Base-by-base conservation (phyloP, 2,113 vertebrate genomes). In the Cynopterus brachyotis region DNA sequence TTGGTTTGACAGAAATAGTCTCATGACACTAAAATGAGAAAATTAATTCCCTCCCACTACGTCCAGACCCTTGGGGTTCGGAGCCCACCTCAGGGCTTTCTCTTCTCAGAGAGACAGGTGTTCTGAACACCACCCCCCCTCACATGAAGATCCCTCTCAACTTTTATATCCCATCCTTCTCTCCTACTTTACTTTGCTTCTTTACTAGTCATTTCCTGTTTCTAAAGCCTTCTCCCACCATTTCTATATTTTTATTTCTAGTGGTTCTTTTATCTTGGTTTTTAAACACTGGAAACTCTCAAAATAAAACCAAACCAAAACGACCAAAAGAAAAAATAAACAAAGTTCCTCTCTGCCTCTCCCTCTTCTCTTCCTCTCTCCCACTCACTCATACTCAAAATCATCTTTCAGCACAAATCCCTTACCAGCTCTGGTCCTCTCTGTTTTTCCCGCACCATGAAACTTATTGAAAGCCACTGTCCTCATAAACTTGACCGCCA, bases 371-470 rank as follows among this genome's bases (percentile, higher is more conserved):
- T 67, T 9, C 9, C 26, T 30, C 17, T 1, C 26, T 9, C 28
- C 22, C n/a, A 1, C 17, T 20, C n/a, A 42, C 40, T 66, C 26
- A 13, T 37, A n/a, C 40, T 35, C 24, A 67, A 22, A 72, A 62
- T 17, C 3, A 3, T 45, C 28, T 20, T 57, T 79, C 16, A 8
- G 0, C 22, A 28, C 11, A 6, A 37, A 24, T 11, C 30, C 40
- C n/a, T 37, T 4, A 0, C 24, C 8, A 22, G 0, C n/a, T 40
- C 0, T 35, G 19, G 32, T 50, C 53, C 40, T 47, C 17, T 40
- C 10, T 28, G 7, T 50, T 40, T 30, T 37, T 3, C 1, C 28
- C n/a, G 35, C 1, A 13, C 28, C 0, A 4, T 0, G n/a, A 60
- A 3, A 50, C 40, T 60, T 20, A 9, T 62, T 45, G 6, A 47